Evolutionary conservation across 2,113 vertebrate species (phyloP), one percentile per base, ranked within the genome.

Genomic region (Cyanistes caeruleus): DNA sequence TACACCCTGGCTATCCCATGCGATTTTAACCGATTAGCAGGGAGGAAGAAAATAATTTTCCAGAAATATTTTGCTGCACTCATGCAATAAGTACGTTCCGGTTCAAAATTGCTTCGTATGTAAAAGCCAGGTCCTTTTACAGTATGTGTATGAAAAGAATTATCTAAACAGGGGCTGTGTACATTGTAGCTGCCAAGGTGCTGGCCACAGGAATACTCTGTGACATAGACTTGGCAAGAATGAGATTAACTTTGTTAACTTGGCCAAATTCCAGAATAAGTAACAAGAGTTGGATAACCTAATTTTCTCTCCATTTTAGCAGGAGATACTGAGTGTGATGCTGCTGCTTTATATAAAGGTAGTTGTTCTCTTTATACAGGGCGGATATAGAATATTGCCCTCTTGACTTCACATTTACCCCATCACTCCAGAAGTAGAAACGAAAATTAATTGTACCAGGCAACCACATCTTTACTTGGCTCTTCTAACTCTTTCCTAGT

Each of bases 21-120:
- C 0, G 3, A 95, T 87, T 94, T 87, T 93, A 87, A 87, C 93
- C 15, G 6, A 96, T 93, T 90, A 93, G 72, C 19, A 21, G 11
- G 44, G 69, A 94, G 92, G 65, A 89, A 83, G 89, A 92, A 91
- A 95, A 74, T 82, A 93, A 85, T 93, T 96, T 96, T 90, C 69
- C 82, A 95, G 92, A 93, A 95, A 89, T 90, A 73, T 76, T 97
- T 91, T 96, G 28, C 91, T 95, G 60, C 87, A 95, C 44, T 95
- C 93, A 77, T 95, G 83, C 89, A 83, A 13, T 89, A 86, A 95
- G 78, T 51, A 83, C 75, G 85, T 95, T 90, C 91, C 2, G 3
- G 83, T 93, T 90, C 94, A 55, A 69, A 91, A 85, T 89, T 84
- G 43, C 67, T 92, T 95, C 64, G 39, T 59, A 56, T 79, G 78